These are phyloP conservation scores for Sebastes minor DNA, from an alignment of 2,797 vertebrate genomes.

Conservation along the genomic window DNA sequence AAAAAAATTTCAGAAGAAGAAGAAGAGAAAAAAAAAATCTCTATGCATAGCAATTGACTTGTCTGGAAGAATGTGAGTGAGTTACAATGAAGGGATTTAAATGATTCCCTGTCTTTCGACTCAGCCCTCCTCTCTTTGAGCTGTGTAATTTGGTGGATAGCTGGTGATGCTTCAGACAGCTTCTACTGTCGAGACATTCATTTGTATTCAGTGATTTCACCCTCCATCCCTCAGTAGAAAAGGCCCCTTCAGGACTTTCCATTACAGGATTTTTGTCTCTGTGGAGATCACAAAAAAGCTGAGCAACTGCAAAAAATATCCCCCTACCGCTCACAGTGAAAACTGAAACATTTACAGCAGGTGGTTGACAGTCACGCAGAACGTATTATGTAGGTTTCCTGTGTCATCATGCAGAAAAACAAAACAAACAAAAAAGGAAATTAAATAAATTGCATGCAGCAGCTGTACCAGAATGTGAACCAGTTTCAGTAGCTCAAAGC, in stretches of 20 bases:
- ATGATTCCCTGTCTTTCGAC: constrained; percentile 55
- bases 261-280: constrained; percentile 66
- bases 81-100: constrained; percentile 62
- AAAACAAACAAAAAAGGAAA: neutral
- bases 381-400: constrained; percentile 4
- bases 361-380: constrained; percentile 23
- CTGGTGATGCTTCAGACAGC: constrained; percentile 51
- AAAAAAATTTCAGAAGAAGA: constrained; percentile 10
- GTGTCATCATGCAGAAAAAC: constrained; percentile 8
- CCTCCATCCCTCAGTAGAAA: constrained; percentile 49
- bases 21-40: constrained; percentile 22
- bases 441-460: constrained; percentile 3
- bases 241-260: constrained; percentile 61
- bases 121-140: constrained; percentile 54
- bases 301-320: constrained; percentile 26
- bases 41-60: constrained; percentile 52
- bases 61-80: constrained; percentile 41
- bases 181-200: constrained; percentile 69
- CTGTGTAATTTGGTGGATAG: constrained; percentile 66
- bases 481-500: constrained; percentile 55
- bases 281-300: constrained; percentile 45
- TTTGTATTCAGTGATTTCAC: constrained; percentile 76
- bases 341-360: constrained; percentile 48
- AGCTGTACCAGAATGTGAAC: constrained; percentile 20
- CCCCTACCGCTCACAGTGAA: constrained; percentile 21